Conservation (phyloP, 1,140 invertebrate genomes). For the Zaprionus capensis region DNA sequence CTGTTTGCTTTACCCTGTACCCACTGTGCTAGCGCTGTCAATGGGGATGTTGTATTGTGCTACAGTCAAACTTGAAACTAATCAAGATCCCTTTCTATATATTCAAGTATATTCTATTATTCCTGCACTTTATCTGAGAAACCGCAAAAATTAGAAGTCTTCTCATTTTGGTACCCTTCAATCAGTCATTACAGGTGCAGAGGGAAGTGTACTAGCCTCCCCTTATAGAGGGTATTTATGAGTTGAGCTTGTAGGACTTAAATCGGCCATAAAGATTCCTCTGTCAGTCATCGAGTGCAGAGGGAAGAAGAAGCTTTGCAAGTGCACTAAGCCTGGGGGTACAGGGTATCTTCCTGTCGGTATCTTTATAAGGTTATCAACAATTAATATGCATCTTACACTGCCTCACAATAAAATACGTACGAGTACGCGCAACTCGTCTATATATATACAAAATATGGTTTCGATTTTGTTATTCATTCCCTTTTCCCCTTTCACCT, state of each 20-base stretch:
- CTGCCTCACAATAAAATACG: constrained; percentile 9
- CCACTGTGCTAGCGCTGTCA: not conserved
- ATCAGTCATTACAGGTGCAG: not conserved
- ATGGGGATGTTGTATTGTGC: not conserved
- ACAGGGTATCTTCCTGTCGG: not conserved
- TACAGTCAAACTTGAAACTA: not conserved
- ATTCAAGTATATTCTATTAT: not conserved
- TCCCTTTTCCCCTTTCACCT: no score
- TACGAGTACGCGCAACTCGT: not conserved
- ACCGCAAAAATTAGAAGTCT: no score
- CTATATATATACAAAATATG: constrained; percentile 5
- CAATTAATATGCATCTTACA: constrained; percentile 1
- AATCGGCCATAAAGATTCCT: not conserved
- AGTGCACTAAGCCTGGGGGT: not conserved
- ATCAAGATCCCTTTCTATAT: not conserved
- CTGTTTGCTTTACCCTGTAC: constrained; percentile 18
- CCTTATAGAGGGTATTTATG: not conserved
- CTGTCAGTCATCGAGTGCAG: not conserved
- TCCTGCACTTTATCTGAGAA: no score
- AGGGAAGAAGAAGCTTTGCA: not conserved
- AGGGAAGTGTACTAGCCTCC: not conserved
- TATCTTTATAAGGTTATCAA: constrained; percentile 1
- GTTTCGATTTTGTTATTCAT: not conserved
- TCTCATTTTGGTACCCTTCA: not conserved
- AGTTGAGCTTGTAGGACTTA: not conserved